Base-by-base conservation (phyloP, 2,113 vertebrate genomes). In the Psittacara wagleri region DNA sequence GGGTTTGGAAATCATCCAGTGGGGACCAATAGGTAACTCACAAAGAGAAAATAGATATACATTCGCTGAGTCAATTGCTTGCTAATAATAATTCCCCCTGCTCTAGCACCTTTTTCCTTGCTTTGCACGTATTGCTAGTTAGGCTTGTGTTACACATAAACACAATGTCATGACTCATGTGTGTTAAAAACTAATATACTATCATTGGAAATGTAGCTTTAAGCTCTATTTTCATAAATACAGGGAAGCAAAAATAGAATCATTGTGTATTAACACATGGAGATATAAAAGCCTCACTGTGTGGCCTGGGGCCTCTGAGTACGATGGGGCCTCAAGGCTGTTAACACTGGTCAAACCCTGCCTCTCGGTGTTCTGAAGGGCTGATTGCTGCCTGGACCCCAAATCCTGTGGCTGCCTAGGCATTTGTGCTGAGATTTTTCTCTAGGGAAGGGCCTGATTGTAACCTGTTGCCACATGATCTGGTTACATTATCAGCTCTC, bases 51-150 rank as follows among this genome's bases (percentile, higher is more conserved):
- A 83, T 0, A 68, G 33, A 63, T 22, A 74, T 54, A 51, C 0
- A 4, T 90, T 83, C 81, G 35, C 94, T 94, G 93, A 94, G 85
- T 94, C 85, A 92, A 52, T 64, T 61, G 13, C 44, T 48, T 51
- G 16, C 75, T 94, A 81, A 64, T 55, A 83, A 75, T 70, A 77
- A n/a, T n/a, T 90, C 39, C 86, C n/a, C 31, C 29, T 35, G 16
- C 22, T 86, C 39, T 83, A 64, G 51, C 1, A 2, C 23, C n/a
- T 92, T 86, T 31, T 59, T 20, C 18, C 54, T 75, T 83, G 35
- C 41, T 80, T 92, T 77, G 49, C 67, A 74, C 0, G 0, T 80
- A 41, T 39, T 69, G 31, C n/a, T 86, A 33, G 10, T 49, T 51
- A 62, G 23, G 28, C 46, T 90, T 90, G 37, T 9, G 41, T 67